Conservation (phyloP, 2,113 vertebrate genomes). For the Argyrosomus japonicus region DNA sequence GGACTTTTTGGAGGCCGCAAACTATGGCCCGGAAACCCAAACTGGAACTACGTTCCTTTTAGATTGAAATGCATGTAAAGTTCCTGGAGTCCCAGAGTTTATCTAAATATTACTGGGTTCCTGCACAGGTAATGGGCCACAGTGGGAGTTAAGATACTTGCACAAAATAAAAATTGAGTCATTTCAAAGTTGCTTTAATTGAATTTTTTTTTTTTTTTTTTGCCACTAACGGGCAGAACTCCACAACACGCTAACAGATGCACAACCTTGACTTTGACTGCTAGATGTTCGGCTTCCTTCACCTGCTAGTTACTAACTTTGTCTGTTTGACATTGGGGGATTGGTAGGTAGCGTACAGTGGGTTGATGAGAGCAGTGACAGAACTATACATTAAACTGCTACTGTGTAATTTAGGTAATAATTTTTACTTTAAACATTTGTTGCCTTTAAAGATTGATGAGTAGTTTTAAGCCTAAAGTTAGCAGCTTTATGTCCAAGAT, state of each 20-base stretch:
- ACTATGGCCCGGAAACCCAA: slow-evolving; percentile 29
- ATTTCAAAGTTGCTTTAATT: slow-evolving; percentile 21
- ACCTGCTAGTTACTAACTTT: not conserved
- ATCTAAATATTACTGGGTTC: slow-evolving; percentile 28
- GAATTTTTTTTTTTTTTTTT: not conserved
- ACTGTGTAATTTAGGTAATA: not conserved
- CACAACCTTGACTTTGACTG: not conserved
- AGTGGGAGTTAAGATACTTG: slow-evolving; percentile 1
- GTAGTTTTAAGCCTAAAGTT: not conserved
- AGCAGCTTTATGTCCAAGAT: not conserved
- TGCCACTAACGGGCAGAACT: not conserved
- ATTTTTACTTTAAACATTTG: not conserved
- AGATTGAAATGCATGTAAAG: slow-evolving; percentile 8
- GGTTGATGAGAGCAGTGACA: not conserved
- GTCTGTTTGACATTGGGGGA: too few species aligned
- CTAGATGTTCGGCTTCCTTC: not conserved
- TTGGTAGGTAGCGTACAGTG: not conserved
- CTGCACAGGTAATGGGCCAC: slow-evolving; percentile 24
- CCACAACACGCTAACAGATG: not conserved
- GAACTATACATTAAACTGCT: not conserved
- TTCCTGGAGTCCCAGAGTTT: slow-evolving; percentile 22
- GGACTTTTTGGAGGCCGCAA: slow-evolving; percentile 7
- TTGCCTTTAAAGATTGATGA: not conserved
- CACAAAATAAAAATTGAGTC: slow-evolving; percentile 17
- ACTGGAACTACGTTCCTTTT: slow-evolving; percentile 18